Base-by-base conservation (phyloP, 2,888 invertebrate species). In the Agrypnus murinus region DNA sequence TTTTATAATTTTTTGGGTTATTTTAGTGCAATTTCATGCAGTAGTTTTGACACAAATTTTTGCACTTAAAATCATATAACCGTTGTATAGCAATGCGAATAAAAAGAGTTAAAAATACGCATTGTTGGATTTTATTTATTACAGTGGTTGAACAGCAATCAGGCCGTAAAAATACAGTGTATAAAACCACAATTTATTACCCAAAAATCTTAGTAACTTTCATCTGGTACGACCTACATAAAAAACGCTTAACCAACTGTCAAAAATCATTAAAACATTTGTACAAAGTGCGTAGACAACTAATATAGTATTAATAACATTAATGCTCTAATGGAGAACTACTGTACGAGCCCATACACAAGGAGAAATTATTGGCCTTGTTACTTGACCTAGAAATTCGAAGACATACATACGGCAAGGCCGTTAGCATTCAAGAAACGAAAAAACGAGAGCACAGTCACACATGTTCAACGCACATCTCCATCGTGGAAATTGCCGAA, bases 331-430 rank as follows among this genome's bases (percentile, higher is more conserved):
- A 71, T 71, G 68, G 80, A 79, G 76, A 79, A 80, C 78, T 78
- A 77, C 79, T 81, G 80, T 78, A 80, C 76, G 65, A 73, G 72
- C 73, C 25, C 71, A 74, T 73, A 67, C 71, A 65, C 77, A 77
- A 82, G 84, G 86, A 86, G 86, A 86, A 86, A 86, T 86, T 86
- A 82, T 82, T 85, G 86, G 82, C 86, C 86, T 86, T 86, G 86
- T 86, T 86, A 84, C 84, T 84, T 86, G 86, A 86, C 86, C 86
- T 84, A 86, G 85, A 86, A 86, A 85, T 83, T 81, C 79, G 80
- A 82, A 84, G 83, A 83, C 84, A 84, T 80, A 84, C 84, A 84
- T 84, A 75, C 80, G 83, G 81, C 84, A 84, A 84, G 84, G 83
- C 82, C 81, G 81, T 80, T 79, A 80, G 78, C 79, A 78, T 78